A percentile compares a stretch with the other conserved stretches of the same genome.
These are phyloP conservation scores for Tapirus terrestris DNA, from an alignment of 2,113 vertebrate species.

Conservation along the genomic window DNA sequence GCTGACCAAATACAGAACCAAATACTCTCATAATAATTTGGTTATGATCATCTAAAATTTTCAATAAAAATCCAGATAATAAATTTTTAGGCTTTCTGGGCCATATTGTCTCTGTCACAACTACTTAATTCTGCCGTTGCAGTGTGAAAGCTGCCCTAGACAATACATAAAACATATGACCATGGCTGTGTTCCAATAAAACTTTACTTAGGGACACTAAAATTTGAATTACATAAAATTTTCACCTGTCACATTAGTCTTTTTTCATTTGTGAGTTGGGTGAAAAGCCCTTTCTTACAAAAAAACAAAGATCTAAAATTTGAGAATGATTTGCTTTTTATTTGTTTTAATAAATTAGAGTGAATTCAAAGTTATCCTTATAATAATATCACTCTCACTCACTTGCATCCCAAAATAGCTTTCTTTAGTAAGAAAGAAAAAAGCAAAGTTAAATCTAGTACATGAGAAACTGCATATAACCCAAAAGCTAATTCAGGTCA, in stretches of 20 bases:
- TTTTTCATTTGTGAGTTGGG: neutral
- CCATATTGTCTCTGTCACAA: neutral
- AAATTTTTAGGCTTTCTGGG: neutral
- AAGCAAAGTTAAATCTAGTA: neutral
- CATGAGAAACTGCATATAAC: neutral
- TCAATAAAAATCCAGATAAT: slow-evolving; percentile 24
- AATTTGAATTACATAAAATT: neutral
- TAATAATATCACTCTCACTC: neutral
- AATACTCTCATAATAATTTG: neutral
- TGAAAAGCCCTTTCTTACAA: slow-evolving; percentile 31
- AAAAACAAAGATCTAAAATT: neutral
- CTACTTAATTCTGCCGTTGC: neutral
- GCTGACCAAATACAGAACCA: neutral
- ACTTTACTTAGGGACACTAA: neutral
- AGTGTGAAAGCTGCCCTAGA: neutral
- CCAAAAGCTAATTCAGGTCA: neutral
- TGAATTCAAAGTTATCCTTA: neutral
- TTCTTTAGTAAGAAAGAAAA: neutral
- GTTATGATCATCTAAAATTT: neutral
- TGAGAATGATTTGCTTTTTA: neutral
- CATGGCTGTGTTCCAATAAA: neutral
- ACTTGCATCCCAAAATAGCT: neutral
- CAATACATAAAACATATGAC: neutral
- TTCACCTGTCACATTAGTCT: neutral
- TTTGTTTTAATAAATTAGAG: slow-evolving; percentile 3